Conservation (phyloP, 2,797 vertebrate species). For the Buphagus erythrorhynchus region DNA sequence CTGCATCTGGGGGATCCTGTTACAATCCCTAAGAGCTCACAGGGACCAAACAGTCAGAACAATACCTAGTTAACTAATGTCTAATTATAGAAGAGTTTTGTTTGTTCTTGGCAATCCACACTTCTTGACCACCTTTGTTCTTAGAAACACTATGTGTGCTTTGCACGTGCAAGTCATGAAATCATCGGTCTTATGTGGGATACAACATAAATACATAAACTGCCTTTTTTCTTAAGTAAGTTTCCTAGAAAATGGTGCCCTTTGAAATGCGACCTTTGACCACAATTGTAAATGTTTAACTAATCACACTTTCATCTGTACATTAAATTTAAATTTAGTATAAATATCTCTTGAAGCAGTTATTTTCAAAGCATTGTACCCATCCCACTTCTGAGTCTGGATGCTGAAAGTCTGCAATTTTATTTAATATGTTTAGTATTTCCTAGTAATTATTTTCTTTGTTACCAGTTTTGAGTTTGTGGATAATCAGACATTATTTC, state of each 20-base stretch:
- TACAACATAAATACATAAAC: background rate
- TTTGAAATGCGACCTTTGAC: background rate
- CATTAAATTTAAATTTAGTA: background rate
- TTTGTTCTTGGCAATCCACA: background rate
- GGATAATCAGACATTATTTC: background rate
- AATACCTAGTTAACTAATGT: background rate
- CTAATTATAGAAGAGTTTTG: background rate
- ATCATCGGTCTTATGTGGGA: background rate
- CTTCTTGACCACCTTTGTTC: background rate
- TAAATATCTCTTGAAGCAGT: background rate
- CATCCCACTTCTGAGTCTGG: background rate
- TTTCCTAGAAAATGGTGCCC: background rate
- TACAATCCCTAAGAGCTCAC: fast-evolving
- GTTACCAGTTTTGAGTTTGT: background rate
- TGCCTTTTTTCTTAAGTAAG: background rate
- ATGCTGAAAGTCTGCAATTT: background rate
- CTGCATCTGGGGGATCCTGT: background rate
- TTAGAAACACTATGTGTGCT: background rate
- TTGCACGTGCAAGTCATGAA: background rate
- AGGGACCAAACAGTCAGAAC: background rate
- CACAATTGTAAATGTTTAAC: background rate
- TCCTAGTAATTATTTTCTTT: background rate
- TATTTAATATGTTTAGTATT: background rate
- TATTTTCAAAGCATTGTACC: background rate
- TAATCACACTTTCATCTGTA: background rate